These are phyloP conservation scores for Radopholus similis DNA, from an alignment of 1,140 invertebrate species.

Conservation along the genomic window DNA sequence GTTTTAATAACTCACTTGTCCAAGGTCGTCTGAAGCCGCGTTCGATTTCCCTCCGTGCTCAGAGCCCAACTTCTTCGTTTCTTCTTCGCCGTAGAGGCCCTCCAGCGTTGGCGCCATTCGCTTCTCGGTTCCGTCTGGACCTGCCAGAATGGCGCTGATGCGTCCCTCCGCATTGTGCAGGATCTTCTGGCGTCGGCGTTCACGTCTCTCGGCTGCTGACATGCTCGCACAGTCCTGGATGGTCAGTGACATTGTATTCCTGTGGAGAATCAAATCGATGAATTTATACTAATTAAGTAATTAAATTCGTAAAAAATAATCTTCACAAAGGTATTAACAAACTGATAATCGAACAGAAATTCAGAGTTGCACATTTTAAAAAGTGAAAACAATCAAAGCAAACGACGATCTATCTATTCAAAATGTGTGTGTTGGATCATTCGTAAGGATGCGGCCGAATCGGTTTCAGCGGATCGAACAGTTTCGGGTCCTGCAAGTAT, in stretches of 20 bases:
- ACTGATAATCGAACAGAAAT: not conserved
- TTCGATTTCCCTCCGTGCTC: not conserved
- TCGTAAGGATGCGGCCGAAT: slow-evolving; percentile 69
- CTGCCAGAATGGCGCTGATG: slow-evolving; percentile 14
- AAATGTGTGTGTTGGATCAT: slow-evolving; percentile 27
- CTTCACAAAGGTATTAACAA: not conserved
- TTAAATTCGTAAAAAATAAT: too few relatives aligned
- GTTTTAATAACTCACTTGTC: not conserved
- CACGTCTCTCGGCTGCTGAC: slow-evolving; percentile 6
- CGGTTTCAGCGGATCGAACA: slow-evolving; percentile 79
- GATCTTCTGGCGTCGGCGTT: slow-evolving; percentile 27
- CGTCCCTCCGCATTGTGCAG: slow-evolving; percentile 21
- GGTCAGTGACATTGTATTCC: slow-evolving; percentile 2
- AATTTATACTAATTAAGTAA: too few relatives aligned
- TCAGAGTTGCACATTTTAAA: not conserved
- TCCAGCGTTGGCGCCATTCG: slow-evolving; percentile 19
- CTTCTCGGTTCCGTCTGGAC: slow-evolving; percentile 12
- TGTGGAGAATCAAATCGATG: too few relatives aligned
- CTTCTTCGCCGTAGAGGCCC: not conserved
- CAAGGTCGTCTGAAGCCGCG: not conserved
- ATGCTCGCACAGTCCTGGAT: slow-evolving; percentile 6
- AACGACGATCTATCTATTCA: slow-evolving; percentile 18
- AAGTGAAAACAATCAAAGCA: not conserved
- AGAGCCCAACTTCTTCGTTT: not conserved
- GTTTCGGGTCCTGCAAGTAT: slow-evolving; percentile 76